These are phyloP conservation scores for Chrysotoxum bicinctum DNA, from an alignment of 2,888 invertebrate genomes.

Conservation along the genomic window DNA sequence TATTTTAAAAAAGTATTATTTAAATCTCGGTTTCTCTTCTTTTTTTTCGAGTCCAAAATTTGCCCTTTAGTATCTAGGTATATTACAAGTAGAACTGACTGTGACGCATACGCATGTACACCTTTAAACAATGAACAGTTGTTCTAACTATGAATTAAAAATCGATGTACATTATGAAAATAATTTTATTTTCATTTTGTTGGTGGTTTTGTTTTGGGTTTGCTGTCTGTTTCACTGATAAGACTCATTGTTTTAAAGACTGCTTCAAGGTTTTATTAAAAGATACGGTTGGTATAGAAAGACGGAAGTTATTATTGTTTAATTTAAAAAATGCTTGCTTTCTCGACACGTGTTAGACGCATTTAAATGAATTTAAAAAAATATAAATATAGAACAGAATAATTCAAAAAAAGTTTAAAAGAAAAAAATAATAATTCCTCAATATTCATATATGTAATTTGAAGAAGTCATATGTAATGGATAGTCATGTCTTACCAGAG, in stretches of 20 bases:
- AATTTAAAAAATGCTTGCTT: neutral
- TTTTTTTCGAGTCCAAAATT: no score
- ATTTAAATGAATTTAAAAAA: no score
- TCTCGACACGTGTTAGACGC: neutral
- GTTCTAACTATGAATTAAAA: neutral
- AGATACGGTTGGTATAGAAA: neutral
- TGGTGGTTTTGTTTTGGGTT: neutral
- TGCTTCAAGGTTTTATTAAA: neutral
- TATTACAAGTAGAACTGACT: neutral
- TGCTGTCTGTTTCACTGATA: neutral
- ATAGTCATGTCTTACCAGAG: no score
- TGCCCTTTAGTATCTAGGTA: no score
- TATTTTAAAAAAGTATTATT: no score
- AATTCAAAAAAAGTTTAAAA: no score
- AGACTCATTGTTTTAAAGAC: neutral
- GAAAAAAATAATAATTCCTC: no score
- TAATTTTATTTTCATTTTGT: neutral
- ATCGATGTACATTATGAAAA: neutral
- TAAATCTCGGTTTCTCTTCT: no score
- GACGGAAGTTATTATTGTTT: constrained; percentile 1
- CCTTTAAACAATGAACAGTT: neutral
- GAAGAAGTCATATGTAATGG: no score
- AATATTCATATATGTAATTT: no score
- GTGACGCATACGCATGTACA: neutral
- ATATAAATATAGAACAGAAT: no score